A percentile compares a stretch with the other conserved stretches of the same genome.
phyloP scores from a whole-genome alignment of 1,140 invertebrate genomes.

The Diorhabda sublineata region DNA sequence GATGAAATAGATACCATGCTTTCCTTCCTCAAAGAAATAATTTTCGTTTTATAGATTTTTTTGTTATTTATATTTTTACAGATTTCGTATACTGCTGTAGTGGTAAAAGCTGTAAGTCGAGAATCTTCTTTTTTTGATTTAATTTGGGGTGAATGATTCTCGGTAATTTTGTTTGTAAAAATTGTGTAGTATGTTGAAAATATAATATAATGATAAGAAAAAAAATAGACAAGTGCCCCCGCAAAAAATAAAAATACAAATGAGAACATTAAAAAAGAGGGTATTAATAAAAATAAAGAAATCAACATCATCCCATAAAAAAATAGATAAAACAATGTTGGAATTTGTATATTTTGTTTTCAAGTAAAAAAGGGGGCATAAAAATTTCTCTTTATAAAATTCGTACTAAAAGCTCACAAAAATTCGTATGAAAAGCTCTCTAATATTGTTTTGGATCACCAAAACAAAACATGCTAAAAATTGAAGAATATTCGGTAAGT shows the following conservation, averaged over 20 bases:
- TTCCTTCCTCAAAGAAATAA: no score
- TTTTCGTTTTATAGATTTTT: no score
- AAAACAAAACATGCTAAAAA: no score
- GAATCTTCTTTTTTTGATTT: not conserved
- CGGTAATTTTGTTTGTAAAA: constrained; percentile 2
- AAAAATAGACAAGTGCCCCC: not conserved
- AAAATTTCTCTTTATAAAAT: not conserved
- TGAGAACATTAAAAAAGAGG: not conserved
- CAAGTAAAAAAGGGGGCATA: not conserved
- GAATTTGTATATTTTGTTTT: not conserved
- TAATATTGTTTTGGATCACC: no score
- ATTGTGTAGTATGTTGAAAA: not conserved
- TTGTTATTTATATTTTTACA: no score
- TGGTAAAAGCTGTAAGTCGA: not conserved
- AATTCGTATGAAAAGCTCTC: not conserved
- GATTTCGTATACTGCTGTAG: no score
- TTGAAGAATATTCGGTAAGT: no score
- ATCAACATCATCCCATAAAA: not conserved
- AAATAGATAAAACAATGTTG: not conserved
- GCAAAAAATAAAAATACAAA: constrained; percentile 1
- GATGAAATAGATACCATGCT: no score
- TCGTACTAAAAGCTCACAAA: not conserved
- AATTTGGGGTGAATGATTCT: not conserved
- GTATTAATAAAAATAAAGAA: not conserved
- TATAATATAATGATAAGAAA: not conserved